Conservation (phyloP, 2,113 vertebrate genomes). For the Neodon shergylaensis region DNA sequence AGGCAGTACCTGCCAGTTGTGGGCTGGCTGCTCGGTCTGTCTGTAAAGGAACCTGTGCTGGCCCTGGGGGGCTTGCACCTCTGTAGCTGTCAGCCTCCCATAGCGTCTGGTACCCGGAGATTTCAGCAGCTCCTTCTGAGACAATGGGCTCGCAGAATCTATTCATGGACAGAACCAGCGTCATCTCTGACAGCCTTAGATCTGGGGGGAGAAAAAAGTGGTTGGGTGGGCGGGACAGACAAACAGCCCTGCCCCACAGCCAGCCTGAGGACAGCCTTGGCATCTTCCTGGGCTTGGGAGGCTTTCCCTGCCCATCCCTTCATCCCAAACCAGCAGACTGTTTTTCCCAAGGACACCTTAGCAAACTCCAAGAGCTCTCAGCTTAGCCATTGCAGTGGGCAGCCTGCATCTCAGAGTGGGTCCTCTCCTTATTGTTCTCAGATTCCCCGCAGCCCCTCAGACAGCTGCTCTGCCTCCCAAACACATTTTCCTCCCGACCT, state of each 20-base stretch:
- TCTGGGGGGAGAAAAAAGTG: conserved; percentile 76
- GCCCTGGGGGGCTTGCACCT: conserved; percentile 84
- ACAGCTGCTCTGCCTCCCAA: conserved; percentile 69
- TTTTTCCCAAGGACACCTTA: conserved; percentile 59
- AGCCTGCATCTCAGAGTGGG: conserved; percentile 70
- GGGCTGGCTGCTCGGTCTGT: conserved; percentile 81
- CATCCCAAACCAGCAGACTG: conserved; percentile 36
- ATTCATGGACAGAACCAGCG: conserved; percentile 96
- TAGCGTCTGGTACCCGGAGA: conserved; percentile 88
- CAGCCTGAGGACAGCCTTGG: background rate
- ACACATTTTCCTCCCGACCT: conserved; percentile 64
- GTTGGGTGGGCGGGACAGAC: background rate
- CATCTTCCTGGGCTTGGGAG: conserved; percentile 48
- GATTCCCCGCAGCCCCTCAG: conserved; percentile 43
- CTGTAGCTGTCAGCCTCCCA: conserved; percentile 90
- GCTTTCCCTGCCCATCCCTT: conserved; percentile 55
- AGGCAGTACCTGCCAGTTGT: conserved; percentile 84
- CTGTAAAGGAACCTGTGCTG: conserved; percentile 70
- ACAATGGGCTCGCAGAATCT: conserved; percentile 92
- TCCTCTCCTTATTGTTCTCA: conserved; percentile 75
- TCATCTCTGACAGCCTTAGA: conserved; percentile 90
- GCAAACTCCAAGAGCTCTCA: conserved; percentile 54
- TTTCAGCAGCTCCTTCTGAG: conserved; percentile 89
- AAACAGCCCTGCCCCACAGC: conserved; percentile 34
- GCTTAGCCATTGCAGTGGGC: conserved; percentile 55